phyloP scores from a whole-genome alignment of 2,888 invertebrate species.

The Hyposoter dolosus region DNA sequence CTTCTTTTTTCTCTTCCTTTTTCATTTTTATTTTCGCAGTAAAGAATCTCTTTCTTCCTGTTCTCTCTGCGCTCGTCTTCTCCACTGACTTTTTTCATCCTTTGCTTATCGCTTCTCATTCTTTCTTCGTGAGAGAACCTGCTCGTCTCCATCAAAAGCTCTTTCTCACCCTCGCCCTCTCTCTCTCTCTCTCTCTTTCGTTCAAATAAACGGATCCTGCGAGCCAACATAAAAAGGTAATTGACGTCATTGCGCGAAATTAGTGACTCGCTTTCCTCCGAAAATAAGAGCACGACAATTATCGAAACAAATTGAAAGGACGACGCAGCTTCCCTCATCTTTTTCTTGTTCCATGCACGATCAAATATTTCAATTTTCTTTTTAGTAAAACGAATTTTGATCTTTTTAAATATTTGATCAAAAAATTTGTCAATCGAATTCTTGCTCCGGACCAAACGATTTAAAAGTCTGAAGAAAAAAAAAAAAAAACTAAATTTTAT shows the following conservation, averaged over 20 bases:
- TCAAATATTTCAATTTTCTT: background rate
- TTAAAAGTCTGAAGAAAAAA: no score
- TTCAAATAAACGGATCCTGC: constrained; percentile 73
- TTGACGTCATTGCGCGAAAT: constrained; percentile 79
- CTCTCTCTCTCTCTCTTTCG: constrained; percentile 32
- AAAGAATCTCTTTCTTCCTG: constrained; percentile 56
- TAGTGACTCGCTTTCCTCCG: constrained; percentile 70
- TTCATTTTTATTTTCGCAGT: constrained; percentile 56
- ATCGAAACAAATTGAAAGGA: background rate
- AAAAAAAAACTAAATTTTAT: no score
- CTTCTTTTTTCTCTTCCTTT: background rate
- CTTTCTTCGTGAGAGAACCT: constrained; percentile 30
- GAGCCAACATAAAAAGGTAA: constrained; percentile 77
- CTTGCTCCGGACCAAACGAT: no score
- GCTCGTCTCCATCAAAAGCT: constrained; percentile 38
- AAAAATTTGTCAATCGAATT: no score
- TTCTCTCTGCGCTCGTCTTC: constrained; percentile 15
- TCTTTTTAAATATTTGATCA: no score
- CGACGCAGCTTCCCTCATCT: background rate
- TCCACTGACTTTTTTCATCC: constrained; percentile 45
- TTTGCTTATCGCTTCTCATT: constrained; percentile 20
- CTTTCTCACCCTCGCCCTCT: constrained; percentile 9
- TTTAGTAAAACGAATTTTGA: background rate
- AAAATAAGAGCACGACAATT: background rate
- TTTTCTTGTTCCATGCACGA: background rate